phyloP scores from a whole-genome alignment of 2,113 vertebrate species.

The Forbesichthys papilliferus region DNA sequence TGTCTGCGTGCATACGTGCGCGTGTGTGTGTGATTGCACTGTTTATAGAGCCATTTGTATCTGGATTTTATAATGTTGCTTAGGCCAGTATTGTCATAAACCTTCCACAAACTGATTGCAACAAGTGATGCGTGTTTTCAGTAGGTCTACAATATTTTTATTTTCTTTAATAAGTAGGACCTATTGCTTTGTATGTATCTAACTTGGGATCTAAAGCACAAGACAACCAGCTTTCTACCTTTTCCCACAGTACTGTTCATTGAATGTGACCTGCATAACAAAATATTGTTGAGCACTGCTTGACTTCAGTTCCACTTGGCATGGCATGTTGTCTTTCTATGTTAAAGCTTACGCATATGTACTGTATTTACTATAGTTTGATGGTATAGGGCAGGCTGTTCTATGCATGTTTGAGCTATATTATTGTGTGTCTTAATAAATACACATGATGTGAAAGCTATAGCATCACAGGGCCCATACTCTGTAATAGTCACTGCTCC shows the following conservation, averaged over 20 bases:
- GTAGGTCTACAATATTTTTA: too few relatives aligned
- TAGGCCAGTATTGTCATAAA: too few relatives aligned
- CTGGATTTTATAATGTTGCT: constrained; percentile 8
- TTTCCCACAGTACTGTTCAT: too few relatives aligned
- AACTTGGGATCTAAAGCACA: constrained; percentile 15
- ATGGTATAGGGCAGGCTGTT: too few relatives aligned
- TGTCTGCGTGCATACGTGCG: neutral
- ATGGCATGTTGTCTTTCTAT: neutral
- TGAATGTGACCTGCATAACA: too few relatives aligned
- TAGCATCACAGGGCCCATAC: neutral
- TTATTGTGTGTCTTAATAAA: too few relatives aligned
- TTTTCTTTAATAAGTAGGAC: neutral
- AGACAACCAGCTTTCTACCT: too few relatives aligned
- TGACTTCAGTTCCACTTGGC: too few relatives aligned
- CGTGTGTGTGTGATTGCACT: constrained; percentile 20
- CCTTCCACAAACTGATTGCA: too few relatives aligned
- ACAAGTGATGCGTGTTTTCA: too few relatives aligned
- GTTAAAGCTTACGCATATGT: neutral
- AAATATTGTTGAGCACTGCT: too few relatives aligned
- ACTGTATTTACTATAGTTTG: too few relatives aligned
- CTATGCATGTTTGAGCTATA: neutral
- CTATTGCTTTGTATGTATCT: neutral
- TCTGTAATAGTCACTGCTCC: constrained; percentile 10
- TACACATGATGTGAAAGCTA: neutral
- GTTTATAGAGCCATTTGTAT: constrained; percentile 36